phyloP scores from a whole-genome alignment of 2,113 vertebrate species.

The Donacobius atricapilla region DNA sequence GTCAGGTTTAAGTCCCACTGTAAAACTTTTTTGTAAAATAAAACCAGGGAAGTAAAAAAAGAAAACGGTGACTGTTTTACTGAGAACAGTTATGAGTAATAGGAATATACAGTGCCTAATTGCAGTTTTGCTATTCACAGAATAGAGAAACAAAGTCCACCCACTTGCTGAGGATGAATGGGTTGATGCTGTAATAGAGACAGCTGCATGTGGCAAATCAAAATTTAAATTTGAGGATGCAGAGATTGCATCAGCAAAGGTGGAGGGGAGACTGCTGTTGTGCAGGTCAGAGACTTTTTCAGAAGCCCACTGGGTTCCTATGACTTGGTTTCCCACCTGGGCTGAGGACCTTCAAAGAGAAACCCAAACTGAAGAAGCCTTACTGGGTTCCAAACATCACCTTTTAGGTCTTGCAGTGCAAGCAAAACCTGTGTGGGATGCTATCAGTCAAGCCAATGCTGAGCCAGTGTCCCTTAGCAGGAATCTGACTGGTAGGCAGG shows the following conservation, averaged over 20 bases:
- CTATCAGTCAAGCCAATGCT: background rate
- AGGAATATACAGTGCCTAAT: background rate
- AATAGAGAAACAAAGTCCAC: constrained; percentile 19
- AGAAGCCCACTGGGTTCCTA: background rate
- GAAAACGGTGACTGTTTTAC: background rate
- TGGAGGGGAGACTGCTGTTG: background rate
- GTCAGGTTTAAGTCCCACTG: background rate
- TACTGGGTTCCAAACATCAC: background rate
- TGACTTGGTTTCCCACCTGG: background rate
- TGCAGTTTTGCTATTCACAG: constrained; percentile 26
- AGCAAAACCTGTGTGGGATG: background rate
- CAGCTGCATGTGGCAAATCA: background rate
- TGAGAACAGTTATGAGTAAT: constrained; percentile 9
- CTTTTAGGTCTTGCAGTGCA: background rate
- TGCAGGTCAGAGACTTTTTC: background rate
- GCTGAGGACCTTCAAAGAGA: background rate
- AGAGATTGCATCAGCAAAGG: background rate
- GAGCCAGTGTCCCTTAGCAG: background rate
- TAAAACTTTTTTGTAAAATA: background rate
- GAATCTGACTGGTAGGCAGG: background rate
- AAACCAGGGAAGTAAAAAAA: background rate
- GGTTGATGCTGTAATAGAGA: background rate
- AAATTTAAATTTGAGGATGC: background rate
- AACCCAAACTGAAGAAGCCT: background rate
- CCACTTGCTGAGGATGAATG: constrained; percentile 15